phyloP scores from a whole-genome alignment of 2,888 invertebrate species.

The Phania funesta region DNA sequence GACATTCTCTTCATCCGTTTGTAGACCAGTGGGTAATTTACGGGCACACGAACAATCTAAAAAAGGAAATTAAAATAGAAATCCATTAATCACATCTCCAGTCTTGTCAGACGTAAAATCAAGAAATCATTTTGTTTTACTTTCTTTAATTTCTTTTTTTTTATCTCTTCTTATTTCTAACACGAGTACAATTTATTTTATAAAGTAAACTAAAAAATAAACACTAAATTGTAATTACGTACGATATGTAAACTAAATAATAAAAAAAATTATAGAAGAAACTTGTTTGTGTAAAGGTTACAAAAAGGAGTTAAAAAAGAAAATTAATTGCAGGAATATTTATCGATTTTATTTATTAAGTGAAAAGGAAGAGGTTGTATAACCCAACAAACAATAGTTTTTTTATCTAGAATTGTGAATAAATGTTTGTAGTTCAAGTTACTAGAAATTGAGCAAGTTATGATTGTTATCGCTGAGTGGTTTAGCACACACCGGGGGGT shows the following conservation, averaged over 20 bases:
- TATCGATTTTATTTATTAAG: conserved; percentile 18
- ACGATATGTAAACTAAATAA: background rate
- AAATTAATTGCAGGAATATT: conserved; percentile 7
- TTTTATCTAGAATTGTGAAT: background rate
- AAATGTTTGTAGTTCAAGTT: no score
- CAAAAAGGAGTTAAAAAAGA: background rate
- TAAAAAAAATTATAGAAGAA: background rate
- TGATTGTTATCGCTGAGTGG: no score
- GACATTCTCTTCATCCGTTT: conserved; percentile 84
- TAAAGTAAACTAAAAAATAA: background rate
- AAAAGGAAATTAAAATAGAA: conserved; percentile 69
- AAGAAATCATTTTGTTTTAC: conserved; percentile 11
- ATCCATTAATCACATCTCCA: conserved; percentile 35
- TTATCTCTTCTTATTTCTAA: conserved; percentile 7
- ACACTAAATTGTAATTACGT: background rate
- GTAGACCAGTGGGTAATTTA: conserved; percentile 84
- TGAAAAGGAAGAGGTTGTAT: background rate
- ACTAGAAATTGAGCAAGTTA: no score
- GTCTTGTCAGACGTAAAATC: conserved; percentile 20
- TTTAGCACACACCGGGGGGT: no score
- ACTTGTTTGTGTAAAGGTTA: conserved; percentile 2
- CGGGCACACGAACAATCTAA: conserved; percentile 87
- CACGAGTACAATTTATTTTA: conserved; percentile 14
- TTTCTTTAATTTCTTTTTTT: conserved; percentile 8
- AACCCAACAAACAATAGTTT: conserved; percentile 22